These are phyloP conservation scores for Oryzias dopingdopingensis DNA, from an alignment of 2,797 vertebrate genomes.

Conservation along the genomic window DNA sequence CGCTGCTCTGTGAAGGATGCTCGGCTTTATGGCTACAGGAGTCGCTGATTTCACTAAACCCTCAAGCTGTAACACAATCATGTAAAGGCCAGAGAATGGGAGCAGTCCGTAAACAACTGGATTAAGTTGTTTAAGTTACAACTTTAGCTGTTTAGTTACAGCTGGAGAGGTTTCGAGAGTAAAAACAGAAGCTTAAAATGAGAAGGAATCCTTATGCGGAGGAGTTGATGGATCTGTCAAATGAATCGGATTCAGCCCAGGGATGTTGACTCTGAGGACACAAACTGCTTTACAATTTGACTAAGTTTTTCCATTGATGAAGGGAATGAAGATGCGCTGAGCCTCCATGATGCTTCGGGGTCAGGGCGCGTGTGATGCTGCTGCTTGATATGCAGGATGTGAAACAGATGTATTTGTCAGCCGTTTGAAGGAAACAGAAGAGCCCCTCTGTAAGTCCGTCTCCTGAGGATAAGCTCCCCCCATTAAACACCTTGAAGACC, in stretches of 20 bases:
- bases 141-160: background rate
- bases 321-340: constrained; percentile 35
- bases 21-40: background rate
- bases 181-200: constrained; percentile 29
- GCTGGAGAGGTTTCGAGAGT: constrained; percentile 20
- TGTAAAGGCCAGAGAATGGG: too few relatives aligned
- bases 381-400: constrained; percentile 53
- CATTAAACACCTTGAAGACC: constrained; percentile 62
- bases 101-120: too few relatives aligned
- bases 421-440: constrained; percentile 48
- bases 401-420: constrained; percentile 61
- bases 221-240: constrained; percentile 26
- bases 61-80: constrained; percentile 8
- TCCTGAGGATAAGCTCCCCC: constrained; percentile 33
- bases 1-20: too few relatives aligned
- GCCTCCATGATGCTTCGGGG: constrained; percentile 60
- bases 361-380: constrained; percentile 61
- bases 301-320: constrained; percentile 54
- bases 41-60: constrained; percentile 4
- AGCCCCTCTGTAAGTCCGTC: constrained; percentile 32
- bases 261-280: constrained; percentile 28
- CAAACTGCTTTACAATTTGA: constrained; percentile 63
- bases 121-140: too few relatives aligned
- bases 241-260: constrained; percentile 38
- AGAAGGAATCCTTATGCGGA: constrained; percentile 18